These are phyloP conservation scores for Plodia interpunctella DNA, from an alignment of 1,140 invertebrate species.

Conservation along the genomic window DNA sequence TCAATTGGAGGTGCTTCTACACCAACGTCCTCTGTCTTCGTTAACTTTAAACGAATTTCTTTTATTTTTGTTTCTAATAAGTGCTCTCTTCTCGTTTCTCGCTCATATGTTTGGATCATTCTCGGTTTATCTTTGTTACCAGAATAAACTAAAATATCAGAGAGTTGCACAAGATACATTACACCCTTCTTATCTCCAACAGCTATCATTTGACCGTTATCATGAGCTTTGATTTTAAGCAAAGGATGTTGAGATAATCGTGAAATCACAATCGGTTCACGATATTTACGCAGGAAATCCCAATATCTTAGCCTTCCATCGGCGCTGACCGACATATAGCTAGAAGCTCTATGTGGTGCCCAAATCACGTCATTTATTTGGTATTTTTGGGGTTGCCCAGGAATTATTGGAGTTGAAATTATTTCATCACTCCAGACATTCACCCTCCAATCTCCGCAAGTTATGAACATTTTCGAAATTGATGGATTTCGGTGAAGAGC, in stretches of 20 bases:
- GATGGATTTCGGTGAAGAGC: conserved; percentile 89
- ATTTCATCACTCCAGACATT: conserved; percentile 94
- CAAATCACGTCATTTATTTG: conserved; percentile 86
- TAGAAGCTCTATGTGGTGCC: conserved; percentile 87
- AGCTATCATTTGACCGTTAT: conserved; percentile 83
- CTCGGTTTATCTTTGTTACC: conserved; percentile 82
- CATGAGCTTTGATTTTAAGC: conserved; percentile 66
- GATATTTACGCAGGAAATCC: conserved; percentile 90
- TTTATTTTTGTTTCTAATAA: conserved; percentile 89
- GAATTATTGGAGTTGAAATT: conserved; percentile 87
- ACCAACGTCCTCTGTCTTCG: conserved; percentile 29
- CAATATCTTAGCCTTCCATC: conserved; percentile 93
- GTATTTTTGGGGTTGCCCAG: conserved; percentile 83
- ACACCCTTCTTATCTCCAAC: conserved; percentile 86
- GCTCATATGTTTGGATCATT: conserved; percentile 84
- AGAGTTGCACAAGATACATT: conserved; percentile 86
- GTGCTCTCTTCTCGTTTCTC: conserved; percentile 90
- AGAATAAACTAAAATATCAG: conserved; percentile 83
- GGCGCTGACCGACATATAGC: conserved; percentile 87
- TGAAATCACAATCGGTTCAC: conserved; percentile 80
- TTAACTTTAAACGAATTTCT: conserved; percentile 80
- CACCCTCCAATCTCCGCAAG: conserved; percentile 91
- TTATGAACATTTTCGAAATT: conserved; percentile 91
- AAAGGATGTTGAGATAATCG: conserved; percentile 70
- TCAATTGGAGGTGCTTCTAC: conserved; percentile 11